These are phyloP conservation scores for Limnephilus auricula DNA, from an alignment of 2,888 invertebrate genomes.

Conservation along the genomic window DNA sequence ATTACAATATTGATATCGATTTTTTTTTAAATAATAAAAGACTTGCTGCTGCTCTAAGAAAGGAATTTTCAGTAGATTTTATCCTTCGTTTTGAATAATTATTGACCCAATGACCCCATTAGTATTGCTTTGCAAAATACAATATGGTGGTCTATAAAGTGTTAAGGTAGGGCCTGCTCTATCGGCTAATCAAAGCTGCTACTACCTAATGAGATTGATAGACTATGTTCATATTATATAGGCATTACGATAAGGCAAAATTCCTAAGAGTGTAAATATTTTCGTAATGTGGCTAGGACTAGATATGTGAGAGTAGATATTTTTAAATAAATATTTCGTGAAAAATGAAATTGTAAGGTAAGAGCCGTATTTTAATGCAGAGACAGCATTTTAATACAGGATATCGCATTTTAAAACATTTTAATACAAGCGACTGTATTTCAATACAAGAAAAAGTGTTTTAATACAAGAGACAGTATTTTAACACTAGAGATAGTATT, in stretches of 20 bases:
- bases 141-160: neutral
- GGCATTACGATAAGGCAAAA: neutral
- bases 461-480: too few relatives aligned
- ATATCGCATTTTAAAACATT: too few relatives aligned
- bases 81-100: neutral
- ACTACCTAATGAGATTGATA: neutral
- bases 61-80: neutral
- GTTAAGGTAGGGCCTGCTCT: neutral
- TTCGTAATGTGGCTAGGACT: neutral
- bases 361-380: too few relatives aligned
- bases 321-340: too few relatives aligned
- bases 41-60: neutral
- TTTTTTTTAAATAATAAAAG: too few relatives aligned
- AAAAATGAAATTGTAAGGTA: too few relatives aligned
- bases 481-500: too few relatives aligned
- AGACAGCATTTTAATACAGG: too few relatives aligned
- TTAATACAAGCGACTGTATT: too few relatives aligned
- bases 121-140: neutral
- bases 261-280: neutral
- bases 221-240: neutral
- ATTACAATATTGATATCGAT: neutral
- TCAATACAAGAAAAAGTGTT: too few relatives aligned
- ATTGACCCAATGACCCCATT: conserved; percentile 2
- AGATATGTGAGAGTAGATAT: neutral
- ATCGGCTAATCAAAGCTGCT: neutral